Conservation (phyloP, 2,113 vertebrate genomes). For the Myxocyprinus asiaticus region DNA sequence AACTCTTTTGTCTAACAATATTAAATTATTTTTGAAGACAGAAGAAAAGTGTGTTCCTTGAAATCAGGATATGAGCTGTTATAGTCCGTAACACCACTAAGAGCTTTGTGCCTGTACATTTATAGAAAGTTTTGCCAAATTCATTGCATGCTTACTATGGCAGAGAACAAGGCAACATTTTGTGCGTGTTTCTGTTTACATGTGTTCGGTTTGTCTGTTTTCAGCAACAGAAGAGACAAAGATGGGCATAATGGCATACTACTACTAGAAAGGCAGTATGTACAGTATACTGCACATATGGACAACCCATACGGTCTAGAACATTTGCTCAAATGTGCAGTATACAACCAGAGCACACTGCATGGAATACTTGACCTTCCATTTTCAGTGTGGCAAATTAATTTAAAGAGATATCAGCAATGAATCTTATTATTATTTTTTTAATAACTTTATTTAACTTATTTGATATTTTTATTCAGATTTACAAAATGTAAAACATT, state of each 20-base stretch:
- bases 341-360: too few relatives aligned
- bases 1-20: conserved; percentile 55
- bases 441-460: too few relatives aligned
- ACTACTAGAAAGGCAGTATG: too few relatives aligned
- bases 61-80: conserved; percentile 56
- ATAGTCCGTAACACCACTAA: conserved; percentile 12
- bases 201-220: conserved; percentile 4
- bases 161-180: not conserved
- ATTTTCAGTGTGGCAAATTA: too few relatives aligned
- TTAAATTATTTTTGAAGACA: conserved; percentile 56
- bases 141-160: not conserved
- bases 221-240: not conserved
- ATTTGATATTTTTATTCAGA: too few relatives aligned
- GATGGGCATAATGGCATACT: not conserved
- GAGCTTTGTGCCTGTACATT: conserved; percentile 19
- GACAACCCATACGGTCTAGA: too few relatives aligned
- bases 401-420: too few relatives aligned
- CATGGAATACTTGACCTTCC: too few relatives aligned
- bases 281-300: too few relatives aligned
- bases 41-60: conserved; percentile 50
- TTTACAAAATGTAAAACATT: too few relatives aligned
- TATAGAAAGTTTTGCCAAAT: conserved; percentile 17
- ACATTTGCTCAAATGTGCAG: too few relatives aligned
- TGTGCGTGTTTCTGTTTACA: not conserved
- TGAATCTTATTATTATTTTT: too few relatives aligned